Evolutionary conservation across 64 coral and sea anemone species (phyloP).

Genomic region (Porites australiensis): DNA sequence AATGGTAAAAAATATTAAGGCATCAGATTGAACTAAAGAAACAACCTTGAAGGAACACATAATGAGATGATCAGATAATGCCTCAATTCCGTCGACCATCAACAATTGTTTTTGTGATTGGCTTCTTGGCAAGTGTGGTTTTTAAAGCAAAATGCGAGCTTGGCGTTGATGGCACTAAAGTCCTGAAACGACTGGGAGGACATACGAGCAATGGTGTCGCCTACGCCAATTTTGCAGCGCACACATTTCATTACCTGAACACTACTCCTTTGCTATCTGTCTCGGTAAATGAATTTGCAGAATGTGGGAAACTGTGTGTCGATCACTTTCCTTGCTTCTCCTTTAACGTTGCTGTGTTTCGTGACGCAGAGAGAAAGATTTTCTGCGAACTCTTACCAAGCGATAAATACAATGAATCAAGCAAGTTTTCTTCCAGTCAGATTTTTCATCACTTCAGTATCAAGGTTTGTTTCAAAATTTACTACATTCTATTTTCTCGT

Average conservation of each 20-base stretch:
- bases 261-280: background rate
- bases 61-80: background rate
- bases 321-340: constrained; percentile 7
- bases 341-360: background rate
- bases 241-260: background rate
- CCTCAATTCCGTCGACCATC: background rate
- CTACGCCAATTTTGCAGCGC: background rate
- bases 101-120: background rate
- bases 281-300: background rate
- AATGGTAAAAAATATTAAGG: no score
- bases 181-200: background rate
- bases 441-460: constrained; percentile 31
- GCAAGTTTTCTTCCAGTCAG: background rate
- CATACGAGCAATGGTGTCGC: background rate
- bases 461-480: background rate
- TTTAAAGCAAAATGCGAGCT: background rate
- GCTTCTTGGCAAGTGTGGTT: background rate
- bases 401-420: constrained; percentile 28
- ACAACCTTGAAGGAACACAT: no score
- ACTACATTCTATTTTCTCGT: no score
- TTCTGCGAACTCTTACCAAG: constrained; percentile 35
- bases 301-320: background rate
- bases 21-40: no score
- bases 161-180: background rate
- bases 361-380: background rate